Percentiles rank a stretch among this genome's conserved stretches.
These are phyloP conservation scores for Thecophora atra DNA, from an alignment of 2,888 invertebrate species.

Conservation along the genomic window DNA sequence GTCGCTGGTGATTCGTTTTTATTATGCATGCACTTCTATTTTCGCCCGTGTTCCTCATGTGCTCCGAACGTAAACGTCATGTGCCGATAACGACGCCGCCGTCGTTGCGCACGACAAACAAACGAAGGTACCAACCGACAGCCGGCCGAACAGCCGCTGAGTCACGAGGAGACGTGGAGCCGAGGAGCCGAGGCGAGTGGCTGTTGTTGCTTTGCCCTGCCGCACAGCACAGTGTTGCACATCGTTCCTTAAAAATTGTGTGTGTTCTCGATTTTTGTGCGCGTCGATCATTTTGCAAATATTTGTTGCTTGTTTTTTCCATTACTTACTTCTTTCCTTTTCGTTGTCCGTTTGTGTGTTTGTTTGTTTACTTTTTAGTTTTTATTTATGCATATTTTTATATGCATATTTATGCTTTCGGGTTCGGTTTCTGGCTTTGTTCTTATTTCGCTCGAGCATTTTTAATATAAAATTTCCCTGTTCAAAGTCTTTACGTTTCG, in stretches of 20 bases:
- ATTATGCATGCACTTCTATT: constrained; percentile 5
- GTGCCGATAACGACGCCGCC: constrained; percentile 12
- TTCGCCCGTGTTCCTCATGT: not conserved
- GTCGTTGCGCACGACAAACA: constrained; percentile 8
- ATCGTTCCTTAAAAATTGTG: constrained; percentile 18
- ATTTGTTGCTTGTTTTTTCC: constrained; percentile 5
- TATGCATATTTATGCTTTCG: not conserved
- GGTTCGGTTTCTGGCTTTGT: not conserved
- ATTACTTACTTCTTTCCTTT: too few species aligned
- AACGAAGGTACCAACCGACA: not conserved
- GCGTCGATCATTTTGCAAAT: constrained; percentile 22
- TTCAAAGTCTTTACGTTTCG: not conserved
- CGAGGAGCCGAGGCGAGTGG: not conserved
- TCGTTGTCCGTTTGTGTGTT: not conserved
- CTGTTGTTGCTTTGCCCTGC: not conserved
- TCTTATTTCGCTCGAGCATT: not conserved
- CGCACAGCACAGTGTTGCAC: constrained; percentile 16
- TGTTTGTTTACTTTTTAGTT: not conserved
- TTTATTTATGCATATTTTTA: not conserved
- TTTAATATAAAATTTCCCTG: not conserved
- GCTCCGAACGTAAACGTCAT: constrained; percentile 16
- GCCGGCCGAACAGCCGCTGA: not conserved
- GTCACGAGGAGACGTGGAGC: not conserved
- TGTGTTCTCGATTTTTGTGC: constrained; percentile 7
- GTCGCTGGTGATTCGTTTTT: not conserved